Percentiles rank a stretch among this genome's conserved stretches.
Conservation (phyloP, 2,113 vertebrate species). For the Sceloporus undulatus region DNA sequence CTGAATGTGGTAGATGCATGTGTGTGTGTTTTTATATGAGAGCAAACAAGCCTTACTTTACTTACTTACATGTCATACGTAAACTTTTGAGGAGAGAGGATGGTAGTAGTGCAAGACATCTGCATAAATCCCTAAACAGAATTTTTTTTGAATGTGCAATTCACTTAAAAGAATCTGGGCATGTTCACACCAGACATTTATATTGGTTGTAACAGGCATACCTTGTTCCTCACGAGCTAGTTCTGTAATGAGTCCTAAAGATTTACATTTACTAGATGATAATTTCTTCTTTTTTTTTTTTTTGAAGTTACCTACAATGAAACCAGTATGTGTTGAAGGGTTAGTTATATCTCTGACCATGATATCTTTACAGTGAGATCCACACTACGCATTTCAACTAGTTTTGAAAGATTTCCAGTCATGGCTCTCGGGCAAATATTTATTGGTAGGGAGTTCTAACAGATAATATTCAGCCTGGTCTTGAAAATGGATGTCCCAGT, state of each 20-base stretch:
- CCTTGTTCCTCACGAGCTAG: background rate
- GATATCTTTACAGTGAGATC: background rate
- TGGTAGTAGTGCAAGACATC: background rate
- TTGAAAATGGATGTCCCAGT: background rate
- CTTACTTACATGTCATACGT: no score
- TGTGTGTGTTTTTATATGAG: background rate
- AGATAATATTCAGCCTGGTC: no score
- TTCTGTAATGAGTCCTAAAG: background rate
- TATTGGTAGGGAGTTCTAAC: background rate
- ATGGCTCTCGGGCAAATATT: background rate
- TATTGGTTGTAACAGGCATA: background rate
- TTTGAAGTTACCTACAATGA: background rate
- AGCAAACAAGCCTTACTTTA: background rate
- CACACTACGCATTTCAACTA: background rate
- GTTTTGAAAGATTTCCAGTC: background rate
- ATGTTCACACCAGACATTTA: background rate
- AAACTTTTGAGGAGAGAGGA: background rate
- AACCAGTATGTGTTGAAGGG: background rate
- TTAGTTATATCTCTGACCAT: no score
- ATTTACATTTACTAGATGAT: background rate
- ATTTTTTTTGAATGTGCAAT: background rate
- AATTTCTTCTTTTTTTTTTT: background rate
- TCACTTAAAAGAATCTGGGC: background rate
- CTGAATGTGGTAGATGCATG: background rate
- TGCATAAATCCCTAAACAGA: background rate